Evolutionary conservation across 1,140 invertebrate genomes (phyloP).

Genomic region (Drosophila pachea): DNA sequence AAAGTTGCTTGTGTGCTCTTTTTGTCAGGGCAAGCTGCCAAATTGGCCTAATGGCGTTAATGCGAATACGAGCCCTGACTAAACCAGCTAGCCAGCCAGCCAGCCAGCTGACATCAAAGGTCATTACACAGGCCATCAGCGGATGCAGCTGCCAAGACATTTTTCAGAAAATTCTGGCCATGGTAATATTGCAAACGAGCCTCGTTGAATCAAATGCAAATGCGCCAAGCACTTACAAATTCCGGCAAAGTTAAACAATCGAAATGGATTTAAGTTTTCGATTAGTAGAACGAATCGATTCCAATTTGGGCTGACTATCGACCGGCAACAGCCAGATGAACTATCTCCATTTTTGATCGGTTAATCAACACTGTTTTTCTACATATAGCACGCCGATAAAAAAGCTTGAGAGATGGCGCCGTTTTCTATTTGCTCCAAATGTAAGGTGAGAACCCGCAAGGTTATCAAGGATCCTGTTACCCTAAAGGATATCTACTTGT

Average conservation of each 20-base stretch:
- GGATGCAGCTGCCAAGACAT: constrained; percentile 49
- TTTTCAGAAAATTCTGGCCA: constrained; percentile 25
- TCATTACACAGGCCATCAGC: constrained; percentile 52
- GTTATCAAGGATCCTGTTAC: constrained; percentile 28
- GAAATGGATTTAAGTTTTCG: constrained; percentile 5
- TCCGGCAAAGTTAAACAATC: constrained; percentile 43
- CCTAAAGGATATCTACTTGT: constrained; percentile 38
- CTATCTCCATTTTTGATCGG: background rate
- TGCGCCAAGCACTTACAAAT: constrained; percentile 58
- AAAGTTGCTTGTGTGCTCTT: constrained; percentile 37
- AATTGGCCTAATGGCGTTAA: constrained; percentile 77
- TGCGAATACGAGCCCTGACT: constrained; percentile 72
- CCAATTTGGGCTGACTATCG: background rate
- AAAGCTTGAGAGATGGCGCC: constrained; percentile 34
- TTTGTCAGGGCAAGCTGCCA: constrained; percentile 66
- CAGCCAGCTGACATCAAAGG: constrained; percentile 55
- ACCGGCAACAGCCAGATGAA: background rate
- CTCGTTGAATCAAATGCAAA: constrained; percentile 51
- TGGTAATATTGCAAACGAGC: constrained; percentile 8
- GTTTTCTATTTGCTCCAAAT: constrained; percentile 42
- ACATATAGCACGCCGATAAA: background rate
- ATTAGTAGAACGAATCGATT: background rate
- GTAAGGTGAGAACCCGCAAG: constrained; percentile 35
- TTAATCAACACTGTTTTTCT: constrained; percentile 10
- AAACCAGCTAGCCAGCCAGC: constrained; percentile 34